These are phyloP conservation scores for Eublepharis macularius DNA, from an alignment of 2,113 vertebrate genomes.

Conservation along the genomic window DNA sequence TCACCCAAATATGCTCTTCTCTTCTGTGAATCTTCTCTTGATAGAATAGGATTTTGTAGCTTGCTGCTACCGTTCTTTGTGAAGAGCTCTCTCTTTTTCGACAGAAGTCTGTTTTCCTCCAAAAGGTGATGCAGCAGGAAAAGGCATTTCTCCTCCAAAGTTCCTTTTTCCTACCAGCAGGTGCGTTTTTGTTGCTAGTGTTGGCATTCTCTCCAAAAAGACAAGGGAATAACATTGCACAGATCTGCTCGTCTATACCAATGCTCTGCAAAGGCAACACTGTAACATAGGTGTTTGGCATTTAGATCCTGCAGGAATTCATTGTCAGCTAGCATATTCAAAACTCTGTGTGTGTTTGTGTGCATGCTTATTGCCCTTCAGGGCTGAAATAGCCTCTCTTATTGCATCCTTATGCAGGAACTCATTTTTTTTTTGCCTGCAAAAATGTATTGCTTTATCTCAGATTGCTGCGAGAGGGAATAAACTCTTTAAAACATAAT, in stretches of 20 bases:
- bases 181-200: background rate
- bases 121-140: background rate
- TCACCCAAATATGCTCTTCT: background rate
- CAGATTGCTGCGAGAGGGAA: background rate
- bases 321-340: background rate
- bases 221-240: background rate
- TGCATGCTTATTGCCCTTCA: background rate
- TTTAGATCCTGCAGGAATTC: background rate
- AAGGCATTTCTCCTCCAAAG: background rate
- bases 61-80: background rate
- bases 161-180: background rate
- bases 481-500: constrained; percentile 19
- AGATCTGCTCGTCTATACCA: background rate
- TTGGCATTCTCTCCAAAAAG: background rate
- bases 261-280: background rate
- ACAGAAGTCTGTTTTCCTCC: accelerated
- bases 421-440: background rate
- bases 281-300: background rate
- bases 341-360: background rate
- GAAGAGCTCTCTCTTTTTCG: accelerated
- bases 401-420: background rate
- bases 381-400: background rate
- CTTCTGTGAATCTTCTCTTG: background rate
- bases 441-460: background rate
- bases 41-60: accelerated